Base-by-base conservation (phyloP, 1,140 invertebrate species). In the Bursaphelenchus mucronatus region DNA sequence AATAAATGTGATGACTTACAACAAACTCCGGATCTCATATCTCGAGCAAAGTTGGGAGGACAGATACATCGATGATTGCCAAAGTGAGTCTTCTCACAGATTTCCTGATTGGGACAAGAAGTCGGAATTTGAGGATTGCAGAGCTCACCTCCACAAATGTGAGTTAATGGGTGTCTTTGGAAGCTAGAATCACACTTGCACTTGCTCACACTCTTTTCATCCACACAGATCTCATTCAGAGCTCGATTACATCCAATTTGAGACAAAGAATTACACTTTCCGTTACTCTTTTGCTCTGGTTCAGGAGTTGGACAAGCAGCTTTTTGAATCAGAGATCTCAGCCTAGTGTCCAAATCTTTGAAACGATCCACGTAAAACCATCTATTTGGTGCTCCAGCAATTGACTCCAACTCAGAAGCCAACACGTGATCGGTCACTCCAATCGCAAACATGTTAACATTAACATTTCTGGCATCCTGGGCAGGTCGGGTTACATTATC, bases 291-390 rank as follows among this genome's bases (percentile, higher is more conserved):
- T 49, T 43, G 50, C 46, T 66, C 40, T 10, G 44, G 61, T 64
- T 61, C 45, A 19, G 71, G 71, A 11, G 70, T 45, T 15, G 79
- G 78, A 65, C 78, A 80, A n/a, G 79, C 77, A 11, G 71, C 64
- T 55, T 80, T 80, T 56, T 80, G 78, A 43, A 80, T 79, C 43
- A 81, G 62, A 17, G 75, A 78, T 44, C 78, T 69, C 3, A 80
- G 73, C 47, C 78, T 58, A 44, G 78, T 80, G 54, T 80, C 79
- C 46, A 80, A 58, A 66, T 80, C 78, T 56, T 81, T 80, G 76
- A 80, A 80, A 10, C 76, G 76, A 44, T 81, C 77, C 21, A 80
- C 78, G 56, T 81, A 81, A 62, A 80, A 80, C 78, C 78, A 80
- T n/a, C 76, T 67, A 58, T 76, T 69, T 8, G 79, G 75, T 5